Base-by-base conservation (phyloP, 2,888 invertebrate species). In the Quadroppia sp. region DNA sequence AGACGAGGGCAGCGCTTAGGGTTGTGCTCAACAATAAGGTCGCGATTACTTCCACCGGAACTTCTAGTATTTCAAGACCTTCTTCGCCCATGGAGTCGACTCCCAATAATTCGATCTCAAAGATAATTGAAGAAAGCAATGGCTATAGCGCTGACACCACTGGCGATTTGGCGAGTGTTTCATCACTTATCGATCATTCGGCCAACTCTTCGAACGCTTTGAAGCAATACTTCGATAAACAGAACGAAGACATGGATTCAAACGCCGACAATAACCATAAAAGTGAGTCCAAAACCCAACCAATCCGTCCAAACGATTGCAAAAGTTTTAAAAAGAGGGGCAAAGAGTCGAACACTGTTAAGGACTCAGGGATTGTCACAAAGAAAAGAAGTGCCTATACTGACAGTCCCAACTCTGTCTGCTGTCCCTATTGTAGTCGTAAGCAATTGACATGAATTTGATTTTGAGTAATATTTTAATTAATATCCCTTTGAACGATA, bases 301-400 rank as follows among this genome's bases (percentile, higher is more conserved):
- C 82, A 71, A 81, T 77, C 6, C 77, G 77, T 0, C 83, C 83
- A 74, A 89, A 89, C 81, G 78, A 86, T 83, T 78, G 76, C 30
- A 77, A 75, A 53, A 50, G 64, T 20, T 42, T 59, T n/a, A 71
- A 23, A 42, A 69, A 45, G 25, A 42, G 20, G 20, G 25, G 25
- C 42, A 69, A 45, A 74, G 61, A 74, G 13, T 30, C 20, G 15
- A 56, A 42, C 42, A 40, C 28, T n/a, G 42, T 9, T 17, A 67
- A 75, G n/a, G 20, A 36, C 30, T 17, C 42, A 3, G 42, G 36
- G 15, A 25, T 45, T 13, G 53, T 53, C 4, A 45, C 71, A 15
- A 94, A 94, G 83, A 94, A 94, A 83, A 91, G 93, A 80, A 95
- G 94, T 17, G 96, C 96, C 0, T 97, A 97, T 82, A 94, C 94